phyloP scores from a whole-genome alignment of 2,888 invertebrate genomes.

The Pollenia angustigena region DNA sequence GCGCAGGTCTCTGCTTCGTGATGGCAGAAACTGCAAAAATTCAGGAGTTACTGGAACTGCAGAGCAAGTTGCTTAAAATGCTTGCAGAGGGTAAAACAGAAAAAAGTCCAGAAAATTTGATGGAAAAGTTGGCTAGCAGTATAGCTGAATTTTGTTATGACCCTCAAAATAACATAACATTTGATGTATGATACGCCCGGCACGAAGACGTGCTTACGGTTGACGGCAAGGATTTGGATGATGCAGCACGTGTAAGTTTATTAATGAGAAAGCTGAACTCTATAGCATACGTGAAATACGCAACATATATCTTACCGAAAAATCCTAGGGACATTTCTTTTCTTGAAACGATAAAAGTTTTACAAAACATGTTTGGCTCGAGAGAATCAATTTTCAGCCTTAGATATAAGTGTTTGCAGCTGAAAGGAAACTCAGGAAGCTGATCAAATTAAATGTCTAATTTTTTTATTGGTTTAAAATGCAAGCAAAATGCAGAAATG shows the following conservation, averaged over 20 bases:
- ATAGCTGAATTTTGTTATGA: not conserved
- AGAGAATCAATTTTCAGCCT: too few relatives aligned
- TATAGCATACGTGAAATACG: not conserved
- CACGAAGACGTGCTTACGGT: not conserved
- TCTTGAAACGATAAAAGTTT: too few relatives aligned
- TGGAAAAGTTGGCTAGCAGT: not conserved
- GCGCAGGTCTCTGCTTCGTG: too few relatives aligned
- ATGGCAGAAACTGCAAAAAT: slow-evolving; percentile 7
- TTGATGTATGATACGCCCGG: not conserved
- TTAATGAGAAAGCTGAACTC: slow-evolving; percentile 1
- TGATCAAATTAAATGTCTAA: slow-evolving; percentile 8
- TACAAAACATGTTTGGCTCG: too few relatives aligned
- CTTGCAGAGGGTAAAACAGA: not conserved
- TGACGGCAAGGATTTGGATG: not conserved
- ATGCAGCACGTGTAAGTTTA: not conserved
- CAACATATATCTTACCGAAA: not conserved
- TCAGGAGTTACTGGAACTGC: not conserved
- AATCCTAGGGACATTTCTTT: too few relatives aligned
- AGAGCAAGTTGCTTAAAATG: not conserved
- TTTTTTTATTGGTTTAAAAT: not conserved
- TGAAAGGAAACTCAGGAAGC: not conserved
- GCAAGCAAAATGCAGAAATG: not conserved
- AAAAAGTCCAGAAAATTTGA: not conserved
- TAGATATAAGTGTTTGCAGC: too few relatives aligned
- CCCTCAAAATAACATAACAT: not conserved